Evolutionary conservation across 2,113 vertebrate genomes (phyloP).

Genomic region (Myrmecobius fasciatus): DNA sequence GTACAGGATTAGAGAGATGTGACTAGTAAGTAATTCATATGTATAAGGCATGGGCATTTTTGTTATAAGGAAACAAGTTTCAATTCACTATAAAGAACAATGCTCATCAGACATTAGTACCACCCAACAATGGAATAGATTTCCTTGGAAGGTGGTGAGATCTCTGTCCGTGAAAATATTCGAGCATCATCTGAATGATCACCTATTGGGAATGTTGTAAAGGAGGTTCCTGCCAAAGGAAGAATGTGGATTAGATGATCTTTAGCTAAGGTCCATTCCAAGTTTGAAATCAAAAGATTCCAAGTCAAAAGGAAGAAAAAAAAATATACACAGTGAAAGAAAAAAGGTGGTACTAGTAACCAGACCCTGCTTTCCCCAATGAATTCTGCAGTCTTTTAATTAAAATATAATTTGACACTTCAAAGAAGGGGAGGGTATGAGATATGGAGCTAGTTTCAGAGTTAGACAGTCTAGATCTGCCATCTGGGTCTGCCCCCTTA

Average conservation of each 20-base stretch:
- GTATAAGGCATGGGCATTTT: neutral
- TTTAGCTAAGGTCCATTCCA: neutral
- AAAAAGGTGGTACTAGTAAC: conserved; percentile 63
- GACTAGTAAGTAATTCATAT: neutral
- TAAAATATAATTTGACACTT: conserved; percentile 71
- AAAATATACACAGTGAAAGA: conserved; percentile 56
- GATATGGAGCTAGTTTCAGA: conserved; percentile 39
- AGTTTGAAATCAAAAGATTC: neutral
- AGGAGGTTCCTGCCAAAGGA: neutral
- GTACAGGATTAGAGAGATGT: neutral
- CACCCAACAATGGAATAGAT: neutral
- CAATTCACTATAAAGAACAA: neutral
- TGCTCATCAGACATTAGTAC: neutral
- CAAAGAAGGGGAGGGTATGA: conserved; percentile 67
- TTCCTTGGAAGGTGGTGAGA: neutral
- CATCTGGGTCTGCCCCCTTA: neutral
- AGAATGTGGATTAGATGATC: neutral
- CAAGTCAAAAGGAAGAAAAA: conserved; percentile 4
- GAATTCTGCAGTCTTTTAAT: conserved; percentile 71
- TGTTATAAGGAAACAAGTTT: neutral
- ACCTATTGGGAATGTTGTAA: neutral
- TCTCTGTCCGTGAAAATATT: neutral
- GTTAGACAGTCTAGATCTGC: neutral
- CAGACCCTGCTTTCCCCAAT: conserved; percentile 67
- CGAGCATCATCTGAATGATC: neutral